These are phyloP conservation scores for Mastomys coucha DNA, from an alignment of 2,113 vertebrate species.

Conservation along the genomic window DNA sequence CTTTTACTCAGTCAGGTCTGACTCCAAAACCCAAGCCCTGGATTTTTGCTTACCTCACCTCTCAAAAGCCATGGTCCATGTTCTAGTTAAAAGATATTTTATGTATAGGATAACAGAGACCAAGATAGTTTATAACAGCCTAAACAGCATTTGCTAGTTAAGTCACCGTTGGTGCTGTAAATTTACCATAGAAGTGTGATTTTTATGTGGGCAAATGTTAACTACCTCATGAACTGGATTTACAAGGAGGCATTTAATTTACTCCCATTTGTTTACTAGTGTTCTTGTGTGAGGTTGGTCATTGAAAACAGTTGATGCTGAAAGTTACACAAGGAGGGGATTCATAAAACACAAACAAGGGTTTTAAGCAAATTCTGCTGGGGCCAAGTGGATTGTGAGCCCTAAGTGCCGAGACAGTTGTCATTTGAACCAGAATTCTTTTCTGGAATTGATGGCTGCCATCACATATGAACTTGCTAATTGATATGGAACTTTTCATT, in stretches of 20 bases:
- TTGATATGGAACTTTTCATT: background rate
- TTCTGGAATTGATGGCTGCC: background rate
- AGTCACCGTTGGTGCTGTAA: conserved; percentile 48
- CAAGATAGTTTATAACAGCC: background rate
- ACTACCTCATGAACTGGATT: conserved; percentile 57
- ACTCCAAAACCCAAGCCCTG: background rate
- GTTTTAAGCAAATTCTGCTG: background rate
- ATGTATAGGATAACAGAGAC: background rate
- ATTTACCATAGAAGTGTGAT: conserved; percentile 54
- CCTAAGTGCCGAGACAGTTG: background rate
- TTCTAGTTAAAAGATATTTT: background rate
- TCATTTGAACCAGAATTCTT: background rate
- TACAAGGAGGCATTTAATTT: conserved; percentile 67
- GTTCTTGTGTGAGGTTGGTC: conserved; percentile 28
- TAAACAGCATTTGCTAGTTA: background rate
- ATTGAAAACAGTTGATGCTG: conserved; percentile 41
- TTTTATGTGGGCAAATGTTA: conserved; percentile 55
- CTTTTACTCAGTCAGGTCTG: background rate
- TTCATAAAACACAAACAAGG: conserved; percentile 52
- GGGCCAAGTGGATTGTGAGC: background rate
- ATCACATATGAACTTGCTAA: background rate
- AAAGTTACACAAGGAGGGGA: background rate
- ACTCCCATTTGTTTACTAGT: conserved; percentile 48
- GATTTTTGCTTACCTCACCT: background rate
- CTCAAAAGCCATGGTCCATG: background rate